Base-by-base conservation (phyloP, 2,888 invertebrate genomes). In the Teinopalpus imperialis region DNA sequence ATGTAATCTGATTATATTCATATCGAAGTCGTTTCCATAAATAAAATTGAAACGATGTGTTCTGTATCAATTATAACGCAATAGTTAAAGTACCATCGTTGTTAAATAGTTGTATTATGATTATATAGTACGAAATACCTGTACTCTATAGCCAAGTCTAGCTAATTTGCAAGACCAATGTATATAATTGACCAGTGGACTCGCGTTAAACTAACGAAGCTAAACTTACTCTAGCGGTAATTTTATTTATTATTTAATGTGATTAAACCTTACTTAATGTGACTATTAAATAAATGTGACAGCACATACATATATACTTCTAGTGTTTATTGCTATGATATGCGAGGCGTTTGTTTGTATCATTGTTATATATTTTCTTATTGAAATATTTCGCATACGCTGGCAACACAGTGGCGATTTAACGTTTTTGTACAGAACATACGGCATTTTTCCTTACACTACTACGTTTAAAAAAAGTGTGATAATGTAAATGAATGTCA, bases 31-130 rank as follows among this genome's bases (percentile, higher is more conserved):
- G 18, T 45, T 45, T 39, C 27, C 37, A 31, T 37, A 8, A 21
- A 36, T 14, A 24, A 29, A 5, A 18, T 26, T 32, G 26, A 10
- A 45, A 63, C 63, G 62, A 77, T 75, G 76, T 79, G 78, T 81
- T 81, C 78, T 67, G 61, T 65, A 74, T 74, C 69, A 73, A 80
- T 72, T 77, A 69, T 62, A 74, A 76, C 75, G 71, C 74, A 77
- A 81, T 78, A 79, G 73, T 67, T 60, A 67, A 74, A 68, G 74
- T 73, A 74, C 74, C 73, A 74, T 73, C 67, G 63, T 73, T 74
- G 66, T 75, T 73, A 63, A 56, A 58, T 66, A 63, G 60, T 65
- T 61, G 53, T 66, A 59, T 52, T 57, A 58, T 53, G 51, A 52
- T 58, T 57, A 61, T 61, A 48, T 57, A 46, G 44, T 56, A 46